A percentile compares a stretch with the other conserved stretches of the same genome.
Conservation (phyloP, 1,140 invertebrate species). For the Mactra quadrangularis region DNA sequence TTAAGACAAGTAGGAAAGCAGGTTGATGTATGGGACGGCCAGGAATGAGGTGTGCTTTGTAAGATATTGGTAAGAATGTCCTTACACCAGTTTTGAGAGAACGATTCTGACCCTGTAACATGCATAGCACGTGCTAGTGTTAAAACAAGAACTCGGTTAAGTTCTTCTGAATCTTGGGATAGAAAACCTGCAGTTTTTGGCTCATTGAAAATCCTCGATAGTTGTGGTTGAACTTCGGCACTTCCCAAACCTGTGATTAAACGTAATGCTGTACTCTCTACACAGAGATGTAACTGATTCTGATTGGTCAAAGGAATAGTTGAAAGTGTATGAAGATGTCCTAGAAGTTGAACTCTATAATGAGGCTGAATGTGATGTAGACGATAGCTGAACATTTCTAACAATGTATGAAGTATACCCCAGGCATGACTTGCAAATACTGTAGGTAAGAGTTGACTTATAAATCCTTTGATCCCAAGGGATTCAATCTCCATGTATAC, state of each 20-base stretch:
- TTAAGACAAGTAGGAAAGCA: conserved; percentile 95
- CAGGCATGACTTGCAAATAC: conserved; percentile 97
- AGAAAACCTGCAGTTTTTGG: conserved; percentile 91
- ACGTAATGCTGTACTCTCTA: conserved; percentile 96
- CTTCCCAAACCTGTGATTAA: conserved; percentile 96
- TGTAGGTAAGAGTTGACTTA: conserved; percentile 94
- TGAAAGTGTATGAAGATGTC: conserved; percentile 93
- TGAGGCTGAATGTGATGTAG: conserved; percentile 98
- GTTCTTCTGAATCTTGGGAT: conserved; percentile 96
- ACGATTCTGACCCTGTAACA: conserved; percentile 90
- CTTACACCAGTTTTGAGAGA: conserved; percentile 93
- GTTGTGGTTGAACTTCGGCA: conserved; percentile 92
- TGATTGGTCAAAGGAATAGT: conserved; percentile 96
- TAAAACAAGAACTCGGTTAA: conserved; percentile 95
- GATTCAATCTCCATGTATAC: conserved; percentile 99
- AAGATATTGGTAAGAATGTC: conserved; percentile 95
- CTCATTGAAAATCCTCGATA: conserved; percentile 94
- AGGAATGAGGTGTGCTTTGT: conserved; percentile 96
- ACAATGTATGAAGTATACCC: conserved; percentile 96
- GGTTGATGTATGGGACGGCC: conserved; percentile 95
- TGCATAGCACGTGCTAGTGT: conserved; percentile 97
- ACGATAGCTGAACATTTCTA: conserved; percentile 98
- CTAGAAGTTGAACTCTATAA: conserved; percentile 95
- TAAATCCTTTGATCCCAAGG: conserved; percentile 97
- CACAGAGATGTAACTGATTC: conserved; percentile 96